These are phyloP conservation scores for Tetraodon nigroviridis DNA, from an alignment of 2,113 vertebrate genomes.

Conservation along the genomic window DNA sequence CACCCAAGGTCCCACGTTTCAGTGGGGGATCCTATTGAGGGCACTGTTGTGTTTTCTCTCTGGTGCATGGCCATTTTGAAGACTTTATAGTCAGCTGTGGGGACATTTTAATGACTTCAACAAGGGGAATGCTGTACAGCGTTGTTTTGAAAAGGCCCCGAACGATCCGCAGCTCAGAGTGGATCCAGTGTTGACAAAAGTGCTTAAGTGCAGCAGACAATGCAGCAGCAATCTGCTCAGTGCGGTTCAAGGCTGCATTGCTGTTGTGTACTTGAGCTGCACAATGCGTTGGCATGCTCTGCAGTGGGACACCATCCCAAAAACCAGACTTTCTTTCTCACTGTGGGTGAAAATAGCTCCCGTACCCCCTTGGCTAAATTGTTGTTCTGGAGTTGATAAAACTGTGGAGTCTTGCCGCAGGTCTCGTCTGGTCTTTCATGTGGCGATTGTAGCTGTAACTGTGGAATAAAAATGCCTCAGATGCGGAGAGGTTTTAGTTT, in stretches of 20 bases:
- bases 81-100: constrained; percentile 3
- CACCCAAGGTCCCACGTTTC: neutral
- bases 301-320: constrained; percentile 60
- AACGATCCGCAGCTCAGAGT: constrained; percentile 44
- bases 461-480: neutral
- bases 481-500: neutral
- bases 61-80: neutral
- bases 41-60: too few species aligned
- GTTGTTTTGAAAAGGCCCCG: constrained; percentile 18
- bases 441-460: neutral
- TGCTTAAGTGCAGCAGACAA: constrained; percentile 55
- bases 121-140: constrained; percentile 24
- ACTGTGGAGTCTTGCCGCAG: neutral
- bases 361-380: constrained; percentile 14
- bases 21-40: neutral
- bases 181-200: constrained; percentile 53
- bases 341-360: constrained; percentile 22
- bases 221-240: constrained; percentile 51
- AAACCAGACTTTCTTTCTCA: constrained; percentile 18
- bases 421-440: neutral
- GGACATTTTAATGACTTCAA: constrained; percentile 17
- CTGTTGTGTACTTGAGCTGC: constrained; percentile 54
- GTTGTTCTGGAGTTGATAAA: constrained; percentile 6
- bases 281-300: constrained; percentile 66
- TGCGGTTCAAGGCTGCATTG: constrained; percentile 74